Evolutionary conservation across 2,113 vertebrate species (phyloP), one percentile per base, ranked within the genome.

Genomic region (Chloebia gouldiae): DNA sequence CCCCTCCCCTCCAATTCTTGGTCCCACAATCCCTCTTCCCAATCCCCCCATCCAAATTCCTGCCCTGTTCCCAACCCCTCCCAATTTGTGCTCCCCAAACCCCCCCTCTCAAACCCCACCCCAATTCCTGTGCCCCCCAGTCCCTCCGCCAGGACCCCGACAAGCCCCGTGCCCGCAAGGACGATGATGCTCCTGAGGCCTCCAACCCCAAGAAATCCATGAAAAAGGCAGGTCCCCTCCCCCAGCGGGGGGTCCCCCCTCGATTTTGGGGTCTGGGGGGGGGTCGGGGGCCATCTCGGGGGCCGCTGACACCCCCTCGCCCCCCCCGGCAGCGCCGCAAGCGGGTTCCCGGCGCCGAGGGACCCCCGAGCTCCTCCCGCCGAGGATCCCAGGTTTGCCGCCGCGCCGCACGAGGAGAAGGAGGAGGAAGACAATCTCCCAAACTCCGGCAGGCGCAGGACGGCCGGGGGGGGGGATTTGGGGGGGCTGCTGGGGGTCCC

Each of bases 301-400:
- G 64, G 39, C 27, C 45, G 3, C 73, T 86, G 54, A 78, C 73
- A 53, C 64, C 63, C 45, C 63, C 66, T 70, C 51, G 57, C n/a
- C 75, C 75, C 76, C 76, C 73, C 56, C 54, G 54, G 64, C 84
- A 87, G 84, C 84, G 84, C 75, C 84, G 84, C 84, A 87, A 87
- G 86, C 86, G 86, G 78, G 69, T 89, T 72, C 61, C 86, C 45
- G 54, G 86, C 69, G 54, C 86, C 86, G 86, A 89, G 86, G 86
- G 86, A 89, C 86, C 70, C 61, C 71, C 61, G 17, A 73, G 78
- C 61, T 81, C 86, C 39, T 81, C 86, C 54, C 86, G 87, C 78
- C 80, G 87, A 82, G 87, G 86, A 88, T 81, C 87, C 61, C 87
- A 82, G 87, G 87, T 89, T 89, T 89, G 87, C 86, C 61, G 86